Percentiles rank a stretch among this genome's conserved stretches.
These are phyloP conservation scores for Tursiops truncatus DNA, from an alignment of 2,113 vertebrate species.

Conservation along the genomic window DNA sequence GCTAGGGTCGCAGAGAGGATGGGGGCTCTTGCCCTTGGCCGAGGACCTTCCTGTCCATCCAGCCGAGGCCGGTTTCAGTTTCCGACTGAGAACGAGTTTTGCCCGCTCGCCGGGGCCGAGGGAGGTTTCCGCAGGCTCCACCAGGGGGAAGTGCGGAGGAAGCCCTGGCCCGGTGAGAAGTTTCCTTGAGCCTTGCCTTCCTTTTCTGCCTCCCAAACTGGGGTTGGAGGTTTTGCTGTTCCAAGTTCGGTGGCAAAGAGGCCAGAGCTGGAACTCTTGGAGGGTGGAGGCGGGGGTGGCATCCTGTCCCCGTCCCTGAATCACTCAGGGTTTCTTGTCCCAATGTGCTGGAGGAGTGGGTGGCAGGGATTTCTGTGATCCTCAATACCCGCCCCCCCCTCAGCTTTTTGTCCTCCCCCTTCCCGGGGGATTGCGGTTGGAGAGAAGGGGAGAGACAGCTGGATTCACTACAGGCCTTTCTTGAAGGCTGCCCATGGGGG, in stretches of 20 bases:
- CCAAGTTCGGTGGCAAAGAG: neutral
- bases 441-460: conserved; percentile 61
- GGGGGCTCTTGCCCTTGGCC: neutral
- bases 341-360: neutral
- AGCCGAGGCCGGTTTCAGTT: neutral
- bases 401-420: neutral
- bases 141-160: conserved; percentile 6
- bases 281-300: neutral
- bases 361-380: neutral
- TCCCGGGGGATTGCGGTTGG: neutral
- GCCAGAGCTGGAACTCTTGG: neutral
- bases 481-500: neutral
- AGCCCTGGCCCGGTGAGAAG: neutral
- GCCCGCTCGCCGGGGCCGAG: neutral
- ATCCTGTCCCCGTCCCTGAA: neutral
- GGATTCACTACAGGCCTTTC: conserved; percentile 27
- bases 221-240: neutral
- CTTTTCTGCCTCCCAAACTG: neutral
- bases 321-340: neutral
- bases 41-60: neutral
- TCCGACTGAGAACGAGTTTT: neutral
- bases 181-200: neutral
- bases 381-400: fast-evolving
- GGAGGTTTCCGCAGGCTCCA: neutral
- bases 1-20: neutral